These are phyloP conservation scores for Garrulus glandarius DNA, from an alignment of 2,797 vertebrate species.

Conservation along the genomic window DNA sequence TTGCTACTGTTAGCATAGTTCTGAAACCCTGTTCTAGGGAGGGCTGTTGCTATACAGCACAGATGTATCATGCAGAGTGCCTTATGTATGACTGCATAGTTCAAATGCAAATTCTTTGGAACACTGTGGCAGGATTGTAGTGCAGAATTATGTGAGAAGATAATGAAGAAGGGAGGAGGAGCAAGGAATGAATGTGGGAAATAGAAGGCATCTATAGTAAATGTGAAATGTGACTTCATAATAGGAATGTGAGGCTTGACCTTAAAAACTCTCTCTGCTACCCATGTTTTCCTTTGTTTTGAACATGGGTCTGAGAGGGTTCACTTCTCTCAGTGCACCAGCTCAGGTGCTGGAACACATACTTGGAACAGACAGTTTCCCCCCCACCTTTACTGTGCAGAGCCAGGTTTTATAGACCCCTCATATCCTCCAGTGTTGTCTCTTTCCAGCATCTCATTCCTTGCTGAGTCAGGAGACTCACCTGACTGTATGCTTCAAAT, in stretches of 20 bases:
- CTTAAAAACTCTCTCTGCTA: background rate
- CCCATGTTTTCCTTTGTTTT: background rate
- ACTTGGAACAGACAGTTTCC: background rate
- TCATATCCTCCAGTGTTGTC: background rate
- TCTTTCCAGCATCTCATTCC: background rate
- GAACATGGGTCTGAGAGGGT: background rate
- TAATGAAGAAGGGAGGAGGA: background rate
- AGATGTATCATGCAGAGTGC: background rate
- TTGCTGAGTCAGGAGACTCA: background rate
- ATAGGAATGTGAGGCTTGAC: background rate
- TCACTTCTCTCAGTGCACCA: background rate
- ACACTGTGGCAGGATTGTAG: background rate
- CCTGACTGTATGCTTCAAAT: background rate
- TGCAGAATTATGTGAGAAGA: background rate
- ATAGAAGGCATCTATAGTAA: background rate
- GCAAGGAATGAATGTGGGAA: background rate
- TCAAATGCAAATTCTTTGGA: background rate
- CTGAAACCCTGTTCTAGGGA: background rate
- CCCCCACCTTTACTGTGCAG: background rate
- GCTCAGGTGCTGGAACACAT: background rate
- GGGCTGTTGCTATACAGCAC: background rate
- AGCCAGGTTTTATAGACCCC: background rate
- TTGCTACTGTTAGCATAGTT: fast-evolving
- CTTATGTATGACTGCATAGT: background rate
- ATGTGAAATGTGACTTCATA: background rate